phyloP scores from a whole-genome alignment of 2,113 vertebrate genomes.

The Apeltes quadracus region DNA sequence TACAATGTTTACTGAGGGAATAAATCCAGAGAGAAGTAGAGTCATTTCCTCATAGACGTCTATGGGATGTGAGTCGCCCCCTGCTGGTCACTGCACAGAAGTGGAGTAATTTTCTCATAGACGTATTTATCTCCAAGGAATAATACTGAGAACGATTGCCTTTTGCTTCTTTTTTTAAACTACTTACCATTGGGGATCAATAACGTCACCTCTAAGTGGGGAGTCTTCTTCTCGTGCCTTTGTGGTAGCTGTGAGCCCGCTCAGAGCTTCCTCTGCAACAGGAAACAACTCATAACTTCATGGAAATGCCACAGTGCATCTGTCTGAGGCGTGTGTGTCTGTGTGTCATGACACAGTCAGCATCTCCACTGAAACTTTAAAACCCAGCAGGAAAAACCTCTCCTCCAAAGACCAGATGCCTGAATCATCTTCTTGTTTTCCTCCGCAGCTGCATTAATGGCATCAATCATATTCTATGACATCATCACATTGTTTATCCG shows the following conservation, averaged over 20 bases:
- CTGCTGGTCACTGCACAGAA: not conserved
- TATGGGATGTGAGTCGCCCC: not conserved
- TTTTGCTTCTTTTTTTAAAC: not conserved
- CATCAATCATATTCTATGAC: too few relatives aligned
- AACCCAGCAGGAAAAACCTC: not conserved
- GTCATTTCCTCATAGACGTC: not conserved
- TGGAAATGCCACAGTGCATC: conserved; percentile 59
- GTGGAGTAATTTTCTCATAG: too few relatives aligned
- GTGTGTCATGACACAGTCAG: conserved; percentile 26
- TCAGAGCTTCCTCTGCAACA: conserved; percentile 59
- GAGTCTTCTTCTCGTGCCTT: not conserved
- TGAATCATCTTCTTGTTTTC: conserved; percentile 24
- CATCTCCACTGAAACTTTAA: conserved; percentile 21
- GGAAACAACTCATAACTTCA: conserved; percentile 59
- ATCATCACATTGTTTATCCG: too few relatives aligned
- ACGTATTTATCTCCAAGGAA: not conserved
- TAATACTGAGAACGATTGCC: not conserved
- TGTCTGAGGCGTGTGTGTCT: conserved; percentile 24
- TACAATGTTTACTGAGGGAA: too few relatives aligned
- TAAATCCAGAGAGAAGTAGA: too few relatives aligned
- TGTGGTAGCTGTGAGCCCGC: conserved; percentile 25
- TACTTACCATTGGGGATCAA: not conserved
- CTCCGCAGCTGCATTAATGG: too few relatives aligned
- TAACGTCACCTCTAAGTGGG: not conserved
- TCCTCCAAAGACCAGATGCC: not conserved